Percentiles rank a stretch among this genome's conserved stretches.
These are phyloP conservation scores for Dolichopus griseipennis DNA, from an alignment of 2,888 invertebrate genomes.

Conservation along the genomic window DNA sequence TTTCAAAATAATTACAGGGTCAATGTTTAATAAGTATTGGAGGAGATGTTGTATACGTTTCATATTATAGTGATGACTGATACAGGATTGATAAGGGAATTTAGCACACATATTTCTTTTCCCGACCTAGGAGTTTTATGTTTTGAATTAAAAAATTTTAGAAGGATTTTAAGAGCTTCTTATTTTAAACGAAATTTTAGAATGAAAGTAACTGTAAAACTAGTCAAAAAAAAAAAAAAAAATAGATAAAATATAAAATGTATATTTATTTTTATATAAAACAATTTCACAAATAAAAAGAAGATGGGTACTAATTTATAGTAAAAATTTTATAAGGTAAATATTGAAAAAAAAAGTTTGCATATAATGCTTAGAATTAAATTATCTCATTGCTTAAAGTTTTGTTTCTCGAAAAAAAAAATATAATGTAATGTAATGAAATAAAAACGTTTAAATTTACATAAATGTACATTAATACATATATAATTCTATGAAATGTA, in stretches of 20 bases:
- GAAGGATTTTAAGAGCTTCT: neutral
- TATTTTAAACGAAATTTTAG: neutral
- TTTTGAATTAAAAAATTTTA: neutral
- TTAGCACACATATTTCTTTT: neutral
- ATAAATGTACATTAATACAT: no score
- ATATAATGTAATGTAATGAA: no score
- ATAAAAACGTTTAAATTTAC: no score
- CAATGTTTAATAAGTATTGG: slow-evolving; percentile 93
- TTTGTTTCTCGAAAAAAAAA: no score
- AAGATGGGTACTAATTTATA: neutral
- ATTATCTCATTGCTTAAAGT: no score
- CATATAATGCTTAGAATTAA: no score
- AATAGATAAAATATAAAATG: neutral
- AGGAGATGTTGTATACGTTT: slow-evolving; percentile 83
- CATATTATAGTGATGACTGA: slow-evolving; percentile 55
- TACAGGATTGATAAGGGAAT: slow-evolving; percentile 31
- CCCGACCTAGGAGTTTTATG: neutral
- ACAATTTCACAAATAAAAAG: neutral
- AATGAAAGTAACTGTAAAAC: neutral
- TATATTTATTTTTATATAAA: neutral
- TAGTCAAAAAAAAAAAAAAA: neutral
- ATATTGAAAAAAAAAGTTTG: no score
- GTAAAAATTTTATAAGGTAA: no score
- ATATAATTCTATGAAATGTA: no score
- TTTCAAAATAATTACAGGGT: slow-evolving; percentile 56